Evolutionary conservation across 2,113 vertebrate genomes (phyloP), one percentile per base, ranked within the genome.

Genomic region (Reinhardtius hippoglossoides): DNA sequence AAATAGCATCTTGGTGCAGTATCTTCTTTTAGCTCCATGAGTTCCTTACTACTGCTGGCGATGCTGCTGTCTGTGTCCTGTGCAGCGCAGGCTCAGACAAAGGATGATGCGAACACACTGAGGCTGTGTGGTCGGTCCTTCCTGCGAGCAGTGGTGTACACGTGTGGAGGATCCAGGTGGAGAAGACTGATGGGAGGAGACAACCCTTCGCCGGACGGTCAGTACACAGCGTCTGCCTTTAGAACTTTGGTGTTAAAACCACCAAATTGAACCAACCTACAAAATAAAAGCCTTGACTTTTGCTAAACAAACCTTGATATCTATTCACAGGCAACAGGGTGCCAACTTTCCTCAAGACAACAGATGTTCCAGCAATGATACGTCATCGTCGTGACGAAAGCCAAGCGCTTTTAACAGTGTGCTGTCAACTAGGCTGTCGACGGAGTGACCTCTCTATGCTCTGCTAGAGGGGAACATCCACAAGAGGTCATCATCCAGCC

Each of bases 131-230:
- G 96, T 0, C 91, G 92, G 0, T 94, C 97, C 12, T 94, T 97
- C 1, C 42, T 96, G 52, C 56, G 95, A 16, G 95, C 96, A 0
- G 81, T 97, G 0, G 85, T 97, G 44, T 97, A 94, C 90, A 96
- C 95, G n/a, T 97, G 97, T 0, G 96, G 96, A 0, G 95, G 95
- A 20, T 96, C 97, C 0, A 89, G 95, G 54, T 97, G 97, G 96
- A 96, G 69, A n/a, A 90, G 95, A 77, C 72, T 86, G 1, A 73
- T 79, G 21, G 20, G 10, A 1, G 87, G 81, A 0, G 89, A 87
- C n/a, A 10, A 80, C 3, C 50, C 26, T 71, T 80, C 80, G 6
- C 59, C 67, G 15, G 5, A 71, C 1, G 92, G 95, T 96, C 67
- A 94, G 89, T 86, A 67, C n/a, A 12, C 0, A 54, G 14, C 14